Evolutionary conservation across 2,797 vertebrate genomes (phyloP).

Genomic region (Oreochromis mossambicus): DNA sequence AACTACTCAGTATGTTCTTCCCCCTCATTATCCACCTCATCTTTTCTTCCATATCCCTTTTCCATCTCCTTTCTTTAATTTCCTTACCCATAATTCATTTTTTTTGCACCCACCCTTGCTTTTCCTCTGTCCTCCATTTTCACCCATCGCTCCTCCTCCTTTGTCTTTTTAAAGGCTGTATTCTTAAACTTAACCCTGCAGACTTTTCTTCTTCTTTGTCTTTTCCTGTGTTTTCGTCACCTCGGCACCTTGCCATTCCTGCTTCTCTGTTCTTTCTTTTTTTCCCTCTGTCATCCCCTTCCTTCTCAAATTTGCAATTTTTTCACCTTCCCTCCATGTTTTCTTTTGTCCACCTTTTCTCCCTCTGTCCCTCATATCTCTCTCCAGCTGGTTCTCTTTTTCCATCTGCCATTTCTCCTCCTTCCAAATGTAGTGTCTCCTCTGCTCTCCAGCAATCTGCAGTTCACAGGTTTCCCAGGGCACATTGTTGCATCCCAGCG

Average conservation of each 20-base stretch:
- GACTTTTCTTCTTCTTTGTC: neutral
- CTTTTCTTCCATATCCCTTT: neutral
- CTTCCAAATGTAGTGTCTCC: constrained; percentile 11
- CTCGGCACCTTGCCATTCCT: neutral
- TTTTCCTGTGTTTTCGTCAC: neutral
- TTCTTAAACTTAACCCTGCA: neutral
- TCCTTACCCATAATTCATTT: neutral
- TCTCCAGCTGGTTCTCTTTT: neutral
- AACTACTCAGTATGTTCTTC: neutral
- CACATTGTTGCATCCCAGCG: constrained; percentile 70
- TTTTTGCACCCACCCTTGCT: neutral
- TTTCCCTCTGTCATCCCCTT: neutral
- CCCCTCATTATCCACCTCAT: neutral
- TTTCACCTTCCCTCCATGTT: neutral
- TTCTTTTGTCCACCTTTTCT: neutral
- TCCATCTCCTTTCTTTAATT: neutral
- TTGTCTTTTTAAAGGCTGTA: neutral
- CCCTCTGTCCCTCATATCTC: neutral
- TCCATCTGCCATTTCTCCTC: constrained; percentile 9
- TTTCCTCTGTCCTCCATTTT: neutral
- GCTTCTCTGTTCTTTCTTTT: neutral
- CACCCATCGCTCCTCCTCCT: neutral
- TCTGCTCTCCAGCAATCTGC: constrained; percentile 32
- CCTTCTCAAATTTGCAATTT: neutral
- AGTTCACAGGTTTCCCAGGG: constrained; percentile 65